A percentile compares a stretch with the other conserved stretches of the same genome.
These are phyloP conservation scores for Callocephalon fimbriatum DNA, from an alignment of 2,113 vertebrate species.

Conservation along the genomic window DNA sequence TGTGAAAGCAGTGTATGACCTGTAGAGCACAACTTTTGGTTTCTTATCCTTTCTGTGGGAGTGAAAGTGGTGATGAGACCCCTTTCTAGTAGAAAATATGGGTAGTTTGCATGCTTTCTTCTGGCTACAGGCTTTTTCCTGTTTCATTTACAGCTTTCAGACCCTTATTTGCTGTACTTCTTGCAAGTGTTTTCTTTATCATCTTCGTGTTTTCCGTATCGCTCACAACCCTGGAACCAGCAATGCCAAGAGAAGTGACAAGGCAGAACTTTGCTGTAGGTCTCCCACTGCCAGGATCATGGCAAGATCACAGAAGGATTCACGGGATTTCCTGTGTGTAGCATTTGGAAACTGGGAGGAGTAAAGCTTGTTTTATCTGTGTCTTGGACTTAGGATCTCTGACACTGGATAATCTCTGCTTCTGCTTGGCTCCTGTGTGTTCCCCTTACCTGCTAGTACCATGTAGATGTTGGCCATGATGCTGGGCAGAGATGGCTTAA, in stretches of 20 bases:
- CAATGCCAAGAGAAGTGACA: not conserved
- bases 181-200: not conserved
- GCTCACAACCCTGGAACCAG: not conserved
- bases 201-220: not conserved
- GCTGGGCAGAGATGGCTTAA: not conserved
- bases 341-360: not conserved
- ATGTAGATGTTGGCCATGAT: not conserved
- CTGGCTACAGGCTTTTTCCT: not conserved
- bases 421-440: not conserved
- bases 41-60: not conserved
- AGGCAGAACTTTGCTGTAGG: not conserved
- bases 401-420: not conserved
- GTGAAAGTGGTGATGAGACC: not conserved
- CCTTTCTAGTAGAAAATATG: not conserved
- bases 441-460: not conserved
- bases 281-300: not conserved
- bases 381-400: not conserved
- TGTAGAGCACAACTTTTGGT: not conserved
- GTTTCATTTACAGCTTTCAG: not conserved
- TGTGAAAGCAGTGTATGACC: not conserved
- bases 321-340: not conserved
- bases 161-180: not conserved
- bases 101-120: not conserved
- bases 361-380: not conserved
- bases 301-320: not conserved